phyloP scores from a whole-genome alignment of 2,888 invertebrate genomes.

The Apamea anceps region DNA sequence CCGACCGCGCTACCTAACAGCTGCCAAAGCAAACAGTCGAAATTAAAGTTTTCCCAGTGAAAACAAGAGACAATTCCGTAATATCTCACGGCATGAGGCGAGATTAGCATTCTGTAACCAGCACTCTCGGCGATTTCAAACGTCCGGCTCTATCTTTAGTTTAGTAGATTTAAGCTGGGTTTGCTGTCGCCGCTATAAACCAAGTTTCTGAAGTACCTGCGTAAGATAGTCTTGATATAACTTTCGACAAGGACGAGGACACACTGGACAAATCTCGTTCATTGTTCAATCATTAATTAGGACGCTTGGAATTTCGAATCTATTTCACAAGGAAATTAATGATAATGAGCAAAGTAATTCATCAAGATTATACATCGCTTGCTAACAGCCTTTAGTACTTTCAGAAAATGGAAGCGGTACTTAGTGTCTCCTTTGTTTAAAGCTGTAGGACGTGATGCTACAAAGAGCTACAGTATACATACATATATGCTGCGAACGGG shows the following conservation, averaged over 20 bases:
- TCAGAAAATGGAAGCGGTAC: conserved; percentile 49
- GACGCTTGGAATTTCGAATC: conserved; percentile 37
- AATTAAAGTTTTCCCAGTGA: conserved; percentile 74
- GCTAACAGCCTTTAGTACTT: conserved; percentile 55
- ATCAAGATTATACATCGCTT: conserved; percentile 57
- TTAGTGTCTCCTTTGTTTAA: conserved; percentile 53
- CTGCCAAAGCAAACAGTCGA: conserved; percentile 73
- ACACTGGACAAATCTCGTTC: conserved; percentile 18
- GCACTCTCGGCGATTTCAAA: conserved; percentile 57
- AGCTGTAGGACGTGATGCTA: conserved; percentile 19
- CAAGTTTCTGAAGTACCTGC: conserved; percentile 43
- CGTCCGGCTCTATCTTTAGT: conserved; percentile 51
- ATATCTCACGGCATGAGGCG: conserved; percentile 63
- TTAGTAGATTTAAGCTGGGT: conserved; percentile 43
- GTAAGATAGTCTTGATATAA: conserved; percentile 37
- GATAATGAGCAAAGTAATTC: conserved; percentile 60
- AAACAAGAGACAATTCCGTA: conserved; percentile 68
- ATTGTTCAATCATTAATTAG: conserved; percentile 48
- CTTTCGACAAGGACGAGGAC: conserved; percentile 32
- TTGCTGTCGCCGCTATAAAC: conserved; percentile 15
- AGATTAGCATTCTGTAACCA: conserved; percentile 72
- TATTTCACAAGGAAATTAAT: conserved; percentile 52
- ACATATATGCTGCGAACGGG: conserved; percentile 60
- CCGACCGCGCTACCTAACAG: conserved; percentile 55
- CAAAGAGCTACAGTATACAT: conserved; percentile 29